phyloP scores from a whole-genome alignment of 2,888 invertebrate species.

The Cerastis rubricosa region DNA sequence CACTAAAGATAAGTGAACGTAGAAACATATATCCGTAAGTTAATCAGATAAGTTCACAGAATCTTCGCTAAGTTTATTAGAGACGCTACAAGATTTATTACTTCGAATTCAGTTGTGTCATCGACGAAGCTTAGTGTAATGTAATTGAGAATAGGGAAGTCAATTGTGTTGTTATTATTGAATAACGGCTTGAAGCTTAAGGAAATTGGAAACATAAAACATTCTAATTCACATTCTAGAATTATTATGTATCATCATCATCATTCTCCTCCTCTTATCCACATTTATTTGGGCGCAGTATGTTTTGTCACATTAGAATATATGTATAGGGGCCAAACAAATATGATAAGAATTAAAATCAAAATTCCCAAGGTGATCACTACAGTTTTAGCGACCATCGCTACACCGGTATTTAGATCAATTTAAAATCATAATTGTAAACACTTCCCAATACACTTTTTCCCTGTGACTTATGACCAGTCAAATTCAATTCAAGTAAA shows the following conservation, averaged over 20 bases:
- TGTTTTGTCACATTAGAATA: neutral
- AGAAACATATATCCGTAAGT: conserved; percentile 55
- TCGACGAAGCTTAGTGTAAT: conserved; percentile 18
- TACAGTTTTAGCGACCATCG: too few relatives aligned
- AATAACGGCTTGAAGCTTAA: neutral
- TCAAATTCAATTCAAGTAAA: too few relatives aligned
- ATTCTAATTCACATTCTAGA: too few relatives aligned
- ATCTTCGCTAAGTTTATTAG: conserved; percentile 53
- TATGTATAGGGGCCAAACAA: neutral
- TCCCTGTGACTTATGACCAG: too few relatives aligned
- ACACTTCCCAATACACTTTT: too few relatives aligned
- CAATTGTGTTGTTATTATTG: conserved; percentile 2
- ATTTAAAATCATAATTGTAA: too few relatives aligned
- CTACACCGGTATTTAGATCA: too few relatives aligned
- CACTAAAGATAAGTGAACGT: conserved; percentile 8
- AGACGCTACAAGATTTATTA: conserved; percentile 53
- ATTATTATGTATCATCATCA: too few relatives aligned
- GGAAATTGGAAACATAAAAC: neutral
- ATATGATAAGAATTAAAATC: neutral
- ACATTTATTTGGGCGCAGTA: too few relatives aligned
- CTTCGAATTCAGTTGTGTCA: conserved; percentile 42
- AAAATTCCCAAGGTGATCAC: neutral
- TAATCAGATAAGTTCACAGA: conserved; percentile 60
- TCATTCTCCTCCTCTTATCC: too few relatives aligned
- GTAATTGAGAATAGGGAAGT: conserved; percentile 20